These are phyloP conservation scores for Coremacera marginata DNA, from an alignment of 2,888 invertebrate genomes.

Conservation along the genomic window DNA sequence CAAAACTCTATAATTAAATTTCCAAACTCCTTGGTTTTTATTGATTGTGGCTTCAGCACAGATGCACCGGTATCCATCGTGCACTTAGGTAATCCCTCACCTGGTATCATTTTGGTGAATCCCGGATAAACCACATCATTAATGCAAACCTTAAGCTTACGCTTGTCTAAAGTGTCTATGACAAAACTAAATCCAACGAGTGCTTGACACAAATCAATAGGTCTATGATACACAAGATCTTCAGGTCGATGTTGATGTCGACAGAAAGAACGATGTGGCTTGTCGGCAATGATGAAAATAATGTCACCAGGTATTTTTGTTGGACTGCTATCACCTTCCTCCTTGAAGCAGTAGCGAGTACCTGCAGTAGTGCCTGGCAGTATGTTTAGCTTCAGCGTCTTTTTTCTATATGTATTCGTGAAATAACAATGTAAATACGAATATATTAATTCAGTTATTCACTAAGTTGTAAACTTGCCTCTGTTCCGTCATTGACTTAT, in stretches of 20 bases:
- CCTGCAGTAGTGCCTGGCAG: conserved; percentile 81
- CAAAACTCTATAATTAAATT: conserved; percentile 79
- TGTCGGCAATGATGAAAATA: conserved; percentile 80
- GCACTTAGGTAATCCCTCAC: conserved; percentile 81
- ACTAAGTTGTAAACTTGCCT: conserved; percentile 52
- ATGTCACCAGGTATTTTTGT: conserved; percentile 78
- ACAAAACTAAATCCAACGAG: conserved; percentile 78
- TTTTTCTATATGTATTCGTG: conserved; percentile 70
- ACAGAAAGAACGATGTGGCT: conserved; percentile 75
- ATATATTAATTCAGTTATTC: no score
- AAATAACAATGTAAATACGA: neutral
- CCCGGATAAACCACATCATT: conserved; percentile 79
- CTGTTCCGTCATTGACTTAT: conserved; percentile 74
- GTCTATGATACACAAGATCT: conserved; percentile 75
- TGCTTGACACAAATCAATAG: conserved; percentile 78
- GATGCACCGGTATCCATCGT: conserved; percentile 66
- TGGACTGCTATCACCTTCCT: conserved; percentile 85
- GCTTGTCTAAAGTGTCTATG: conserved; percentile 78
- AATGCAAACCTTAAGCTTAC: conserved; percentile 77
- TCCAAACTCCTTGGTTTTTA: conserved; percentile 74
- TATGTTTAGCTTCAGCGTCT: conserved; percentile 80
- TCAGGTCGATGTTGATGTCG: conserved; percentile 70
- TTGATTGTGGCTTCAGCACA: conserved; percentile 79
- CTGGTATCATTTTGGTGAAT: conserved; percentile 77
- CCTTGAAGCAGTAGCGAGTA: conserved; percentile 80